A percentile compares a stretch with the other conserved stretches of the same genome.
phyloP scores from a whole-genome alignment of 1,140 invertebrate species.

The Phocides pigmalion region DNA sequence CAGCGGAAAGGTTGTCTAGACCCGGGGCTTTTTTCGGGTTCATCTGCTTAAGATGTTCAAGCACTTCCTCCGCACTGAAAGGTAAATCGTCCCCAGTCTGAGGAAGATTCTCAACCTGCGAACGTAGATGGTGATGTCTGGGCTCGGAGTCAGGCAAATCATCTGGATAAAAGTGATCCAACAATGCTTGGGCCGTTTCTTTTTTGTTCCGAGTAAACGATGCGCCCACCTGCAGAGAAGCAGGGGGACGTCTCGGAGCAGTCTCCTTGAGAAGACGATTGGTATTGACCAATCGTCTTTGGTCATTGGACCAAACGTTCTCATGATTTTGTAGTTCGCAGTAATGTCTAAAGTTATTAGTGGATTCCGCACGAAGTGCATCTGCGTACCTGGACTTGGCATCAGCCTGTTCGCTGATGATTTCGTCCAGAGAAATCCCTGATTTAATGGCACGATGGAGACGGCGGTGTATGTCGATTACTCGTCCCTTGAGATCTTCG shows the following conservation, averaged over 20 bases:
- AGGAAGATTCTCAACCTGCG: background rate
- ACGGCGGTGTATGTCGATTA: background rate
- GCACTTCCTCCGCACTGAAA: slow-evolving; percentile 26
- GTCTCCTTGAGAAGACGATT: slow-evolving; percentile 27
- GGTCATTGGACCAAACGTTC: slow-evolving; percentile 40
- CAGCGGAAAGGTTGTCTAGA: slow-evolving; percentile 38
- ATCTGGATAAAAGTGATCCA: background rate
- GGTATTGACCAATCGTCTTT: no score
- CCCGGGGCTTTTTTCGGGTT: slow-evolving; percentile 40
- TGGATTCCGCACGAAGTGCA: background rate
- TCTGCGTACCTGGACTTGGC: background rate
- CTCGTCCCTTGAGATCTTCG: background rate
- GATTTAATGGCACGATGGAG: background rate
- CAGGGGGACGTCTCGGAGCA: background rate
- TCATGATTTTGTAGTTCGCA: slow-evolving; percentile 33
- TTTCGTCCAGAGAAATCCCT: background rate
- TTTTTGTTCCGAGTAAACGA: background rate
- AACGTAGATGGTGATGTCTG: background rate
- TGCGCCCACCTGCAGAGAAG: background rate
- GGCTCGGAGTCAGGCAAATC: slow-evolving; percentile 9
- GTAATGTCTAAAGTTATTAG: background rate
- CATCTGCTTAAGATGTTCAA: slow-evolving; percentile 32
- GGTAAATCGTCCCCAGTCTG: slow-evolving; percentile 16
- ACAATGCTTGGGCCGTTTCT: background rate
- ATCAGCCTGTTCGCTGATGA: background rate